These are phyloP conservation scores for Ernsta delagoae DNA, from an alignment of 2,888 invertebrate genomes.

Conservation along the genomic window DNA sequence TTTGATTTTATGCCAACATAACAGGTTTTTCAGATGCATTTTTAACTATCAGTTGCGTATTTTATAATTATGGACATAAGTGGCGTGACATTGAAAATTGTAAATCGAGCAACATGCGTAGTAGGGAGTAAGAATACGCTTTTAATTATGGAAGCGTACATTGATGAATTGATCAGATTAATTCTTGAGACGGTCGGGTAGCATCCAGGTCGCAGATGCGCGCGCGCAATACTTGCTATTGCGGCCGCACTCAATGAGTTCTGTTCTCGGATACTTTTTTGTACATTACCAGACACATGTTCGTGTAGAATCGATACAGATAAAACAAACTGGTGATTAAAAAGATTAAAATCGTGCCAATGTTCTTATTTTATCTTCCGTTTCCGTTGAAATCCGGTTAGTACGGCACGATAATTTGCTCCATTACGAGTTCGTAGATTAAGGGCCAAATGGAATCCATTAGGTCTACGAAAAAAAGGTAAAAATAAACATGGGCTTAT, in stretches of 20 bases:
- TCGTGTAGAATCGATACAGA: constrained; percentile 32
- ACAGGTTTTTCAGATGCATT: constrained; percentile 41
- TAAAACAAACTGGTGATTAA: constrained; percentile 24
- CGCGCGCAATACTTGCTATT: constrained; percentile 55
- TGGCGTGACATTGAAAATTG: constrained; percentile 34
- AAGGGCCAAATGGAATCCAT: constrained; percentile 28
- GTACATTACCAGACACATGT: constrained; percentile 51
- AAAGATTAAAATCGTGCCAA: constrained; percentile 30
- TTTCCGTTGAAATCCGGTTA: constrained; percentile 17
- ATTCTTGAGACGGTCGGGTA: constrained; percentile 68
- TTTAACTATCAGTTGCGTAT: constrained; percentile 36
- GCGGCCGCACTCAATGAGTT: constrained; percentile 68
- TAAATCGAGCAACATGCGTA: constrained; percentile 21
- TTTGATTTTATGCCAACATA: constrained; percentile 40
- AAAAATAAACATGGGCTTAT: constrained; percentile 28
- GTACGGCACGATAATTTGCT: constrained; percentile 15
- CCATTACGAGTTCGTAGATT: not conserved
- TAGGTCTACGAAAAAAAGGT: constrained; percentile 22
- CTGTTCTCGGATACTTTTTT: constrained; percentile 57
- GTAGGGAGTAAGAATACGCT: constrained; percentile 43
- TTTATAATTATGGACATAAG: constrained; percentile 32
- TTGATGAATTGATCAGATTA: constrained; percentile 77
- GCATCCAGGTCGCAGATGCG: constrained; percentile 77
- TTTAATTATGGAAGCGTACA: constrained; percentile 59
- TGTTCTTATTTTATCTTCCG: constrained; percentile 31